phyloP scores from a whole-genome alignment of 2,888 invertebrate species.

The Pandemis cinnamomeana region DNA sequence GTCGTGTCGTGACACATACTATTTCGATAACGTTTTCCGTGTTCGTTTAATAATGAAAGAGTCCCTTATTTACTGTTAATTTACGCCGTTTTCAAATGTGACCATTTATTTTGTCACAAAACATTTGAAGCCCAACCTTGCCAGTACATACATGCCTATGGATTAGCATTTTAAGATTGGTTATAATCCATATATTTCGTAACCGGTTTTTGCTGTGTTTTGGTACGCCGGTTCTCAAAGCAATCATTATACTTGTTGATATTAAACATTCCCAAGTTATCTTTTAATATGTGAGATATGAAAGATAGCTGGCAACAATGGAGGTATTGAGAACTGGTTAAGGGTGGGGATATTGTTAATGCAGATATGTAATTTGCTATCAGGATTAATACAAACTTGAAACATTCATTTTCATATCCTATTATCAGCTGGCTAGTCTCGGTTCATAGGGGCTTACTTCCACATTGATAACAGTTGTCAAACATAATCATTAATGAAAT shows the following conservation, averaged over 20 bases:
- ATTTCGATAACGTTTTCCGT: conserved; percentile 29
- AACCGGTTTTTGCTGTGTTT: not conserved
- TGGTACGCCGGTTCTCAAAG: conserved; percentile 1
- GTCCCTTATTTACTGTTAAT: not conserved
- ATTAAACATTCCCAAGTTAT: conserved; percentile 20
- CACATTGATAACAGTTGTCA: not conserved
- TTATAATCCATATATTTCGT: not conserved
- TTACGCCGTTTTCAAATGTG: not conserved
- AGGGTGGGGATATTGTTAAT: not conserved
- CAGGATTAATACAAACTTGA: conserved; percentile 6
- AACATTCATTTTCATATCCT: not conserved
- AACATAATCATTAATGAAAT: too few species aligned
- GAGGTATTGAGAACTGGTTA: conserved; percentile 5
- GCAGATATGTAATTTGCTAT: conserved; percentile 15
- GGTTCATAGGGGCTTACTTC: not conserved
- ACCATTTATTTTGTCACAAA: not conserved
- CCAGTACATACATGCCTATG: not conserved
- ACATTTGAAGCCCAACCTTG: not conserved
- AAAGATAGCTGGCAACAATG: conserved; percentile 17
- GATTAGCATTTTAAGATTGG: not conserved
- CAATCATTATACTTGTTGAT: conserved; percentile 6
- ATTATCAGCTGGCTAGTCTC: not conserved
- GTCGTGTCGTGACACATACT: conserved; percentile 16
- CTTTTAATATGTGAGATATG: conserved; percentile 26
- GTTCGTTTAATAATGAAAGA: not conserved